phyloP scores from a whole-genome alignment of 1,140 invertebrate genomes.

The Lanistes nyassanus region DNA sequence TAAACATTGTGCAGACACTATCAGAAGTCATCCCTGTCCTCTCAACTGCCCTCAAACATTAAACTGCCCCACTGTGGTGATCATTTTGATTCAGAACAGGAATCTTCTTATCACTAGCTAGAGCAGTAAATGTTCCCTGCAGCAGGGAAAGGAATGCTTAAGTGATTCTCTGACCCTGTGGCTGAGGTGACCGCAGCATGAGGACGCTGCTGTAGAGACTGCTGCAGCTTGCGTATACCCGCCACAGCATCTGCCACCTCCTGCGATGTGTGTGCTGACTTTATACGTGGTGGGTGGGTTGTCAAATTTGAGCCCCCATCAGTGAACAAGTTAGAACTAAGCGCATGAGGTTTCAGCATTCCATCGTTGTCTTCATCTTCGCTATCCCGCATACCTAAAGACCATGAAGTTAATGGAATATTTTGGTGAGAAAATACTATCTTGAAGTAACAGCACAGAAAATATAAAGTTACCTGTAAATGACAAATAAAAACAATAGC shows the following conservation, averaged over 20 bases:
- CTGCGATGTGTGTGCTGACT: constrained; percentile 43
- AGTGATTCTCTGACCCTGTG: constrained; percentile 40
- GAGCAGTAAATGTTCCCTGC: neutral
- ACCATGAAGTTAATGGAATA: neutral
- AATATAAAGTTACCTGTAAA: too few species aligned
- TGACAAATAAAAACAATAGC: too few species aligned
- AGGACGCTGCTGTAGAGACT: constrained; percentile 45
- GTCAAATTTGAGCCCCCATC: constrained; percentile 36
- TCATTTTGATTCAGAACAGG: too few species aligned
- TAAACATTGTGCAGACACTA: too few species aligned
- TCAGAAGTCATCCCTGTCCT: too few species aligned
- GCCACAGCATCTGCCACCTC: constrained; percentile 51
- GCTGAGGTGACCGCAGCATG: constrained; percentile 51
- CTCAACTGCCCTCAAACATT: too few species aligned
- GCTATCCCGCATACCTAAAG: constrained; percentile 45
- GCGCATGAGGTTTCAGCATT: constrained; percentile 1
- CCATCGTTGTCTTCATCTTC: constrained; percentile 35
- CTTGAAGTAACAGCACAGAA: too few species aligned
- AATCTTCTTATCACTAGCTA: too few species aligned
- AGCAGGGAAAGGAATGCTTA: neutral
- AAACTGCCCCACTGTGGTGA: too few species aligned
- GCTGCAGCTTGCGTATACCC: constrained; percentile 51
- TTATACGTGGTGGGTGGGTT: constrained; percentile 34
- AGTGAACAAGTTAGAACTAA: constrained; percentile 30
- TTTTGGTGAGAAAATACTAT: neutral